Evolutionary conservation across 2,888 invertebrate genomes (phyloP).

Genomic region (Neoascia interrupta): DNA sequence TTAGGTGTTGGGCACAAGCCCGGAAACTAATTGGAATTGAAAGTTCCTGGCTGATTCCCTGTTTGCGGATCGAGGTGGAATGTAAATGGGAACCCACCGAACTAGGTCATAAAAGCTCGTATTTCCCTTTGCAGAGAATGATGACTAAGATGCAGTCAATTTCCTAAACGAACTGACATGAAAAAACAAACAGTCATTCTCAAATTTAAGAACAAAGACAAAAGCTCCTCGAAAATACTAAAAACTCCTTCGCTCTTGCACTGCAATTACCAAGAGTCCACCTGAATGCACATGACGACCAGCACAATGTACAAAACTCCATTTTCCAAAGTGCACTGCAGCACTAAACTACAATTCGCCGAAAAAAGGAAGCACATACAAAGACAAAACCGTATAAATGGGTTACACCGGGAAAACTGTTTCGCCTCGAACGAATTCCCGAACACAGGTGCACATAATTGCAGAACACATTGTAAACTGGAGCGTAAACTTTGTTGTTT

Average conservation of each 20-base stretch:
- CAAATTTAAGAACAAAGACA: too few relatives aligned
- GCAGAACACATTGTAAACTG: slow-evolving; percentile 66
- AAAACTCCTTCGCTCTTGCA: slow-evolving; percentile 10
- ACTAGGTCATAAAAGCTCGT: too few relatives aligned
- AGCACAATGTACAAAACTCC: slow-evolving; percentile 51
- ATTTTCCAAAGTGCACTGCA: slow-evolving; percentile 25
- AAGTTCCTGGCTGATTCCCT: too few relatives aligned
- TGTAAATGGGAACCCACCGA: neutral
- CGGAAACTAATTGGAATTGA: too few relatives aligned
- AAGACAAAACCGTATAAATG: slow-evolving; percentile 39
- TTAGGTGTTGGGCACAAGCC: too few relatives aligned
- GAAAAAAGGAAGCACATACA: slow-evolving; percentile 23
- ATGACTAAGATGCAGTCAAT: too few relatives aligned
- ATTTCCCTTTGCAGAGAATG: too few relatives aligned
- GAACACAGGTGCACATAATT: slow-evolving; percentile 68
- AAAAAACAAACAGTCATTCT: neutral
- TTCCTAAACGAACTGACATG: neutral
- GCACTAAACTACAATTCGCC: neutral
- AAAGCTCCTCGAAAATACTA: neutral
- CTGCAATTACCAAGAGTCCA: slow-evolving; percentile 39
- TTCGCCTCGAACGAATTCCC: slow-evolving; percentile 56
- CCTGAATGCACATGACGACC: slow-evolving; percentile 25
- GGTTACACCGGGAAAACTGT: slow-evolving; percentile 37
- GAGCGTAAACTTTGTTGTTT: slow-evolving; percentile 67
- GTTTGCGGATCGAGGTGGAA: neutral